Conservation (phyloP, 1,140 invertebrate species). For the Drosophila santomea region DNA sequence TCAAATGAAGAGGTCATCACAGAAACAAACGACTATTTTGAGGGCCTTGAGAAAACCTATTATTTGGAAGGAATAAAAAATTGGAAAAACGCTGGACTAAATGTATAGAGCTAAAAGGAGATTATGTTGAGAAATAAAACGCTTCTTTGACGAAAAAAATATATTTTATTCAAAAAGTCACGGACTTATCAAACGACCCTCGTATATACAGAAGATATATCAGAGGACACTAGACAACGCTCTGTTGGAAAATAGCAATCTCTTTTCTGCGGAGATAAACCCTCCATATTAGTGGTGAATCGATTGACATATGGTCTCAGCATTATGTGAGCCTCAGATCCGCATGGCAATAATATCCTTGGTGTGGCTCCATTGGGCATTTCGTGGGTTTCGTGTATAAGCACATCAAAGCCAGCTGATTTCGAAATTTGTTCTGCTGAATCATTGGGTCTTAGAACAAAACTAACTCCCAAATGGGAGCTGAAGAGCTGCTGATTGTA, state of each 20-base stretch:
- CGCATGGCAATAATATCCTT: conserved; percentile 35
- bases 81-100: too few species aligned
- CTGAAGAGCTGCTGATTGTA: conserved; percentile 79
- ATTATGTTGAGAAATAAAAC: too few species aligned
- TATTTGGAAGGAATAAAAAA: too few species aligned
- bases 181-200: too few species aligned
- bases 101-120: too few species aligned
- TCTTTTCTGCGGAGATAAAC: conserved; percentile 55
- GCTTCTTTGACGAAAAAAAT: too few species aligned
- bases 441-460: conserved; percentile 85
- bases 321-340: conserved; percentile 43
- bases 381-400: conserved; percentile 87
- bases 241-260: conserved; percentile 87
- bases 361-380: conserved; percentile 85
- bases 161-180: too few species aligned
- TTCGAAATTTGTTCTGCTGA: conserved; percentile 62
- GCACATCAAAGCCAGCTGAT: conserved; percentile 50
- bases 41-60: too few species aligned
- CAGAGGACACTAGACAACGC: conserved; percentile 55
- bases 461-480: conserved; percentile 86
- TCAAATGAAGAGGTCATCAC: too few species aligned
- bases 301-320: conserved; percentile 40
- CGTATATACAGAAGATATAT: conserved; percentile 85
- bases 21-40: too few species aligned
- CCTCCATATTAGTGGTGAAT: conserved; percentile 18